Base-by-base conservation (phyloP, 1,140 invertebrate species). In the Drosophila mayri region DNA sequence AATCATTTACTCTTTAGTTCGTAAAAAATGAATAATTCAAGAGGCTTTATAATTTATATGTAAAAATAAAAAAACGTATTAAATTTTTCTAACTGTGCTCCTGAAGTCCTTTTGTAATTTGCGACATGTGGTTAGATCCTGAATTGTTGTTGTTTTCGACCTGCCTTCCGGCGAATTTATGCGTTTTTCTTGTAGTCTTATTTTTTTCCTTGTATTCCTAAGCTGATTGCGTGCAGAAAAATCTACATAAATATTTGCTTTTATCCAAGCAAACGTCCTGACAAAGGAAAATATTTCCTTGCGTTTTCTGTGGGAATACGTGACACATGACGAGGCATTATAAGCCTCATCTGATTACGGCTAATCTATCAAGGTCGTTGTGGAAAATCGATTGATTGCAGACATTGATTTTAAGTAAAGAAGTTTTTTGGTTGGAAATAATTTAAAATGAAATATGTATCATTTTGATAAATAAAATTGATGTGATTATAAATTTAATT, bases 201-300 rank as follows among this genome's bases (percentile, higher is more conserved):
- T 64, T 55, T 35, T 41, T 18, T 18, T 3, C 8, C 16, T 41
- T 65, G 74, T 71, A 44, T 61, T 50, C 55, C 40, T 64, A 44
- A 44, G 75, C 64, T 77, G 75, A 77, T 77, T 77, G 74, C 64
- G 77, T 79, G 77, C 37, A 62, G 43, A 49, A 61, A 66, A 84
- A 74, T 59, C 43, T 72, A 68, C 76, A 76, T 67, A 83, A 83
- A 83, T 80, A 76, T 84, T 84, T 83, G 65, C 76, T 64, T 76
- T 76, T 37, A 76, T 70, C 35, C 41, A 11, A 11, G 25, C 32
- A 40, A 58, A 58, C 40, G 16, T 18, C 63, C 65, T 35, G 40
- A 72, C 66, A 72, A 72, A 40, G 20, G 65, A 12, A 54, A 47
- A 37, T 59, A 41, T 71, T 35, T 46, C 12, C 12, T 6, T 12